phyloP scores from a whole-genome alignment of 2,113 vertebrate species.

The Oreotrochilus melanogaster region DNA sequence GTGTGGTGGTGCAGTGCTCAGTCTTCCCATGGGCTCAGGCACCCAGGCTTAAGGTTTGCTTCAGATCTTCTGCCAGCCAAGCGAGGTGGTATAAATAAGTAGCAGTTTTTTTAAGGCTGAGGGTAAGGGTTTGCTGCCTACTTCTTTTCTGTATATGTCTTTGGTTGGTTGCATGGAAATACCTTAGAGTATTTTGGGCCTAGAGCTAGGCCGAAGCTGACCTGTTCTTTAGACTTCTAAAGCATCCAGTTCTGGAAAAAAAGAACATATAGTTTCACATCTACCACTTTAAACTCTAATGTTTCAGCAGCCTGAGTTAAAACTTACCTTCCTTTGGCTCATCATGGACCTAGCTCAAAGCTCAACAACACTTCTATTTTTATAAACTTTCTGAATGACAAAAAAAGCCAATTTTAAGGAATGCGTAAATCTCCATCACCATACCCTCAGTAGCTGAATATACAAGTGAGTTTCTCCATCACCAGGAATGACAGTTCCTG shows the following conservation, averaged over 20 bases:
- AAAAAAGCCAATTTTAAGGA: neutral
- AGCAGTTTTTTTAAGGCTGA: neutral
- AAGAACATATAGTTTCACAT: neutral
- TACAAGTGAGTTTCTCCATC: neutral
- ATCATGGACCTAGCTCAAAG: neutral
- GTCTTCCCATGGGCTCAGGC: neutral
- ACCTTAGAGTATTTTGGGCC: neutral
- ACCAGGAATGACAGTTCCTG: neutral
- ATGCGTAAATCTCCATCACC: neutral
- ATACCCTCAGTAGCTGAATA: neutral
- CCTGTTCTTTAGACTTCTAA: neutral
- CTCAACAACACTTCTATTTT: neutral
- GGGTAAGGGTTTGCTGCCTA: neutral
- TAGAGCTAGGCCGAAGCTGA: neutral
- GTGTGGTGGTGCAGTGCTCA: neutral
- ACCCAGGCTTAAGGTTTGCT: neutral
- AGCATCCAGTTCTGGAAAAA: rapidly evolving
- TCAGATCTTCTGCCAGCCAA: neutral
- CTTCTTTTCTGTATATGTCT: neutral
- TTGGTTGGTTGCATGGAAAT: neutral
- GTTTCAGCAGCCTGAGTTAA: neutral
- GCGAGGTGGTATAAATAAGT: neutral
- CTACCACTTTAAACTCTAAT: neutral
- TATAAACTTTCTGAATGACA: neutral
- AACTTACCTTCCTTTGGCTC: neutral